Evolutionary conservation across 2,797 vertebrate genomes (phyloP).

Genomic region (Urophycis tenuis): DNA sequence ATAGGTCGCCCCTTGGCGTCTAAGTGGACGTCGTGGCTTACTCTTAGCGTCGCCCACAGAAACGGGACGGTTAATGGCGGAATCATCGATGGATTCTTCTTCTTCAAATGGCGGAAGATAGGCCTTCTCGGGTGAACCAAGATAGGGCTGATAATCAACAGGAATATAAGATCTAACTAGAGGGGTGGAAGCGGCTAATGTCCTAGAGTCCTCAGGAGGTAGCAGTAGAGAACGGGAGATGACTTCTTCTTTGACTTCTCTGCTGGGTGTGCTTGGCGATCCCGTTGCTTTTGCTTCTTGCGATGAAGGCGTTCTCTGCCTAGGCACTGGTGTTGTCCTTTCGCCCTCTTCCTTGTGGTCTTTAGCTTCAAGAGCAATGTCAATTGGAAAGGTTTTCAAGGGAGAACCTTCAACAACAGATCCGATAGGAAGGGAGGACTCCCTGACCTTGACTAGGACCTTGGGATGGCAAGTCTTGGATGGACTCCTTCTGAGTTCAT

Average conservation of each 20-base stretch:
- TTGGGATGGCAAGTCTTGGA: conserved; percentile 57
- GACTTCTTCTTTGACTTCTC: conserved; percentile 24
- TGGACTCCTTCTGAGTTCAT: conserved; percentile 50
- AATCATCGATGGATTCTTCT: conserved; percentile 13
- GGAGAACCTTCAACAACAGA: conserved; percentile 44
- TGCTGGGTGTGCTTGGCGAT: conserved; percentile 6
- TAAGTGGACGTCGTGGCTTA: conserved; percentile 13
- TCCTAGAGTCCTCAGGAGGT: conserved; percentile 14
- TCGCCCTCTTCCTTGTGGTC: conserved; percentile 37
- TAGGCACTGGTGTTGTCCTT: conserved; percentile 41
- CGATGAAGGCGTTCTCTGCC: conserved; percentile 44
- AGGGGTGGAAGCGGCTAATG: not conserved
- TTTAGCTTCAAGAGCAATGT: conserved; percentile 43
- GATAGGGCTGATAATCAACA: conserved; percentile 49
- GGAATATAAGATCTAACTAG: conserved; percentile 51
- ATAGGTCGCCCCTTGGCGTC: conserved; percentile 18
- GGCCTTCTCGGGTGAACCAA: conserved; percentile 42
- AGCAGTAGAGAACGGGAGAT: conserved; percentile 18
- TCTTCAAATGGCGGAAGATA: conserved; percentile 36
- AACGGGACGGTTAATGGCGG: not conserved
- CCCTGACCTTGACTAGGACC: conserved; percentile 56
- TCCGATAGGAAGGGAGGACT: conserved; percentile 42
- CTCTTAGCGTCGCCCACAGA: conserved; percentile 6
- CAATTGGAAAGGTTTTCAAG: conserved; percentile 56
- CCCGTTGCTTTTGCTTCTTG: conserved; percentile 35